These are phyloP conservation scores for Zoanthus solanderi DNA, from an alignment of 92 coral and sea anemone genomes.

Conservation along the genomic window DNA sequence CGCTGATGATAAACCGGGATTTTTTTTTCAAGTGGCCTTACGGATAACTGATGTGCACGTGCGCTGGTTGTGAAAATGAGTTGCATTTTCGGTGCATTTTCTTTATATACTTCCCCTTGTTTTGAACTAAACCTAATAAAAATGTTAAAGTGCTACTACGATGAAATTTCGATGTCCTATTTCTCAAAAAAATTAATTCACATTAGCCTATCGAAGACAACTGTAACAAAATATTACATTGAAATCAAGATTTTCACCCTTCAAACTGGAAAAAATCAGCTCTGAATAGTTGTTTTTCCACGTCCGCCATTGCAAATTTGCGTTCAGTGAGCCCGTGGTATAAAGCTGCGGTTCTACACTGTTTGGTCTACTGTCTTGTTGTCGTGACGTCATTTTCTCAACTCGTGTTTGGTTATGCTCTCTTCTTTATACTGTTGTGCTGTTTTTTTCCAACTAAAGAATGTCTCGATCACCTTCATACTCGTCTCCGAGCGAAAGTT, in stretches of 20 bases:
- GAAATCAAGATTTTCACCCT: constrained; percentile 5
- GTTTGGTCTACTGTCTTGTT: not conserved
- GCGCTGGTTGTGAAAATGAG: no score
- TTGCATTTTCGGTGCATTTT: no score
- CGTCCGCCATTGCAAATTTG: constrained; percentile 46
- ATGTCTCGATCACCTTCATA: constrained; percentile 44
- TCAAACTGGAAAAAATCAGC: constrained; percentile 1
- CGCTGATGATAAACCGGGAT: no score
- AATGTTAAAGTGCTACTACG: constrained; percentile 5
- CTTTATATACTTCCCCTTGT: no score
- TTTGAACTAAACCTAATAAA: no score
- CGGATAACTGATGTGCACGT: no score
- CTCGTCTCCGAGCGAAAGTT: constrained; percentile 24
- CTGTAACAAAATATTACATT: not conserved
- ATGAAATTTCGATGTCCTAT: constrained; percentile 12
- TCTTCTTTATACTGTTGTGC: not conserved
- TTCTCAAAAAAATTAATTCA: constrained; percentile 1
- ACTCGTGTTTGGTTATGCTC: constrained; percentile 1
- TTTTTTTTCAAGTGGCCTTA: no score
- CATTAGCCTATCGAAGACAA: not conserved
- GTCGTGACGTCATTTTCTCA: constrained; percentile 55
- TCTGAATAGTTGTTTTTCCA: constrained; percentile 20
- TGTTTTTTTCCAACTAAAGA: not conserved
- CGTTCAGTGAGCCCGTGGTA: constrained; percentile 54
- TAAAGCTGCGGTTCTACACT: constrained; percentile 31